Conservation (phyloP, 2,797 vertebrate species). For the Ctenopoma kingsleyae region DNA sequence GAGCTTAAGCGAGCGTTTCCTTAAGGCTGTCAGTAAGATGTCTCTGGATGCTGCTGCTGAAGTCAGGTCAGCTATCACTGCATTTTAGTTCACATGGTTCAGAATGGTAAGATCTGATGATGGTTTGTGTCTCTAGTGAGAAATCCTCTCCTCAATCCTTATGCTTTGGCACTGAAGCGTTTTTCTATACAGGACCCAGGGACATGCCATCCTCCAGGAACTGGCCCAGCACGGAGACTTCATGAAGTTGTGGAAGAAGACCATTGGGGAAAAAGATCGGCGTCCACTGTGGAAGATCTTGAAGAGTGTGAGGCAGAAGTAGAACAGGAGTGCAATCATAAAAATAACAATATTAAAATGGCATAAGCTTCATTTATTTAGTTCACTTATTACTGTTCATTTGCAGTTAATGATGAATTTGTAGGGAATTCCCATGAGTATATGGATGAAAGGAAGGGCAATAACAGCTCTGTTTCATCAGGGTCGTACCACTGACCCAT, state of each 20-base stretch:
- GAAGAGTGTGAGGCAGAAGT: neutral
- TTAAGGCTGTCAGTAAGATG: neutral
- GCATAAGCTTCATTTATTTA: no score
- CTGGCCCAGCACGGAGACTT: neutral
- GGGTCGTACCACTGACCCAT: no score
- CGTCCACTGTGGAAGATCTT: neutral
- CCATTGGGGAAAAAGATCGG: neutral
- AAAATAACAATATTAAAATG: no score
- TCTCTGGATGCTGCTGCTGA: neutral
- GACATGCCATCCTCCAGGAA: neutral
- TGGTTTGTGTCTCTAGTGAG: neutral
- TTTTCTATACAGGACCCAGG: neutral
- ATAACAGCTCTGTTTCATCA: no score
- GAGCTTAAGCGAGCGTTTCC: neutral
- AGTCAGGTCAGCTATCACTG: conserved; percentile 4
- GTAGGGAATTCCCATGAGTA: no score
- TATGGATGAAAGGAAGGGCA: no score
- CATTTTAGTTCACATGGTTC: neutral
- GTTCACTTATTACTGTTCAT: no score
- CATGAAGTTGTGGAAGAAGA: neutral
- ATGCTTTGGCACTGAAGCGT: no score
- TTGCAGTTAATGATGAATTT: no score
- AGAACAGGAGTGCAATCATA: no score
- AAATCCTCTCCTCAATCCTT: neutral
- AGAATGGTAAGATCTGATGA: no score